Conservation (phyloP, 2,888 invertebrate genomes). For the Parapristionchus giblindavisi region DNA sequence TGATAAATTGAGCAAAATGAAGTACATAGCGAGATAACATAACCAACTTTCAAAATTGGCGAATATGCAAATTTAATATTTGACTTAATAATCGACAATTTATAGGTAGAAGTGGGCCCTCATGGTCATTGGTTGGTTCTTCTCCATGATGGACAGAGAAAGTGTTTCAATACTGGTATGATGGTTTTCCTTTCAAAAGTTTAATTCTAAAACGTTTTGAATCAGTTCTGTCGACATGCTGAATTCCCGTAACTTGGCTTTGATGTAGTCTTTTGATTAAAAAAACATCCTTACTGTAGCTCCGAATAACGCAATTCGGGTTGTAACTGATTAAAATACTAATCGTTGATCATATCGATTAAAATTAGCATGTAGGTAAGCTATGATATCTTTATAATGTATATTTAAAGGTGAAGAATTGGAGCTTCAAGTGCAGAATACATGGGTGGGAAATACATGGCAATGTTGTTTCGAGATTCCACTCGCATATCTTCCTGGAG, state of each 20-base stretch:
- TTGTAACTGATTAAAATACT: conserved; percentile 1
- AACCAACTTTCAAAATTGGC: too few species aligned
- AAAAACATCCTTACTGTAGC: too few species aligned
- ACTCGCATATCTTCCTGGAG: conserved; percentile 72
- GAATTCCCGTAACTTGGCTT: too few species aligned
- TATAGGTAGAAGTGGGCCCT: conserved; percentile 72
- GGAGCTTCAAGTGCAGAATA: conserved; percentile 63
- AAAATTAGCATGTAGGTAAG: too few species aligned
- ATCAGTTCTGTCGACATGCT: too few species aligned
- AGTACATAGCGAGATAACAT: too few species aligned
- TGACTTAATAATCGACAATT: background rate
- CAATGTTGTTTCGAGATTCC: conserved; percentile 73
- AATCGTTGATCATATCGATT: too few species aligned
- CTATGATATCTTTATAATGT: background rate
- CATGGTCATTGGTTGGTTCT: conserved; percentile 72
- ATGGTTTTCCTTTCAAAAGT: background rate
- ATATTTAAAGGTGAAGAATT: conserved; percentile 62
- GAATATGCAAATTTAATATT: too few species aligned
- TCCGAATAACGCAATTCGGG: too few species aligned
- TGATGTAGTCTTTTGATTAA: too few species aligned
- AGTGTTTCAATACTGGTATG: conserved; percentile 71
- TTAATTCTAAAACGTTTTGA: too few species aligned
- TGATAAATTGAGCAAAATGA: too few species aligned
- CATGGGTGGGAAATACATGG: conserved; percentile 63
- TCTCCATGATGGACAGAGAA: conserved; percentile 71